These are phyloP conservation scores for Pseudococcus viburni DNA, from an alignment of 2,888 invertebrate species.

Conservation along the genomic window DNA sequence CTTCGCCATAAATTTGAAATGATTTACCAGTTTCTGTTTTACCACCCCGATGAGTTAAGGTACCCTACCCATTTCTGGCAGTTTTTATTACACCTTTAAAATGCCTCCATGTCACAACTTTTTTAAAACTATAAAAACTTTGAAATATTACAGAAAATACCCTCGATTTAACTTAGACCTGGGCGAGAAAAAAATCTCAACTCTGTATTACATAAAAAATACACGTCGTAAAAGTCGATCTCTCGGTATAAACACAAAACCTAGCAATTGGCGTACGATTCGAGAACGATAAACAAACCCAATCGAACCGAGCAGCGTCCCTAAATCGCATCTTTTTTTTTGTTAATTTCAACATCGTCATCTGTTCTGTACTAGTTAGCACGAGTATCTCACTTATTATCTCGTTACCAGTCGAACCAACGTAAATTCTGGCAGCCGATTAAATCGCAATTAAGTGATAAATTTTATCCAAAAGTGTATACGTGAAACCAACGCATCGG, in stretches of 20 bases:
- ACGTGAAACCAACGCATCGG: background rate
- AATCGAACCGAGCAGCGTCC: background rate
- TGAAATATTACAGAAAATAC: constrained; percentile 40
- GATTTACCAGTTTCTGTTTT: background rate
- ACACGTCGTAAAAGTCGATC: constrained; percentile 25
- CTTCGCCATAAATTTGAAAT: background rate
- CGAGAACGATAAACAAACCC: constrained; percentile 17
- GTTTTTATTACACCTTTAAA: constrained; percentile 38
- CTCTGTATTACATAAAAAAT: background rate
- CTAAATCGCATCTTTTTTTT: background rate
- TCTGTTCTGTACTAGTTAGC: constrained; percentile 11
- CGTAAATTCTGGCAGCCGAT: background rate
- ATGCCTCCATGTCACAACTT: background rate
- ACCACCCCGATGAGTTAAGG: too few relatives aligned
- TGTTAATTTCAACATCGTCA: background rate
- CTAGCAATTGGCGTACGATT: background rate
- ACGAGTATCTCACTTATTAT: constrained; percentile 1
- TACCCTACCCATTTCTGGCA: background rate
- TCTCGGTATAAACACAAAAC: background rate
- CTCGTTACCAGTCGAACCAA: background rate
- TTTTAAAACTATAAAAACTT: constrained; percentile 45
- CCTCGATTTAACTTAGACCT: background rate
- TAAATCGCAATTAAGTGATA: constrained; percentile 27
- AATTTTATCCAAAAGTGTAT: background rate
- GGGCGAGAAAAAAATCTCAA: constrained; percentile 16